Evolutionary conservation across 2,888 invertebrate species (phyloP).

Genomic region (Bugula neritina): DNA sequence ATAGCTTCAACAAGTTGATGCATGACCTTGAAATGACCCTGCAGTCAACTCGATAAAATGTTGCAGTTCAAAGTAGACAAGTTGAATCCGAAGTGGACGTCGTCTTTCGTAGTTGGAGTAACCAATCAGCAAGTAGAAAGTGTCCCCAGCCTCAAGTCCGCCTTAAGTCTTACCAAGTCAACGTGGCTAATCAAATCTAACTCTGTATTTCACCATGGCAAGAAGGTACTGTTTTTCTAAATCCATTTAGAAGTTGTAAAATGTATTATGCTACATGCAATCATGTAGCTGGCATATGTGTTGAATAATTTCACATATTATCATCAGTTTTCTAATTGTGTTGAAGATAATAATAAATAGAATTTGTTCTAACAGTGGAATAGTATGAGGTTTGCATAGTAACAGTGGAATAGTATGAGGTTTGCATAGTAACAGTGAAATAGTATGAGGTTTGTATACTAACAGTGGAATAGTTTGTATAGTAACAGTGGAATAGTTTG

Average conservation of each 20-base stretch:
- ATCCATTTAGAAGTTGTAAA: slow-evolving; percentile 28
- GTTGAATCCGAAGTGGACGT: slow-evolving; percentile 69
- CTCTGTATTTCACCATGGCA: slow-evolving; percentile 73
- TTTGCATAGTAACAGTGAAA: no score
- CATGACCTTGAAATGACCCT: no score
- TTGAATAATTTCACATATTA: background rate
- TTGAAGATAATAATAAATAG: no score
- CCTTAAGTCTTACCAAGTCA: slow-evolving; percentile 70
- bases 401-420: no score
- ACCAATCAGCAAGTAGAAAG: slow-evolving; percentile 68
- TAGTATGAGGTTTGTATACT: no score
- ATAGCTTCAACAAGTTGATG: no score
- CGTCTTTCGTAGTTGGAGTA: slow-evolving; percentile 72
- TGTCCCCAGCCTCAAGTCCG: slow-evolving; percentile 64
- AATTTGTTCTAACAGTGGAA: no score
- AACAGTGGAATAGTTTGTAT: no score
- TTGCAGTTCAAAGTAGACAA: slow-evolving; percentile 62
- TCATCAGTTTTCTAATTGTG: no score
- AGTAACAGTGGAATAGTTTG: no score
- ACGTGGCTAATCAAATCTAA: slow-evolving; percentile 78
- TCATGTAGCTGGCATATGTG: background rate
- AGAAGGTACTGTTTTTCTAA: slow-evolving; percentile 60
- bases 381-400: no score
- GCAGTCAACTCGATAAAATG: no score
- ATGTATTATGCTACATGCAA: background rate